Evolutionary conservation across 1,140 invertebrate species (phyloP), one percentile per base, ranked within the genome.

Genomic region (Aphaenogaster ashmeadi): DNA sequence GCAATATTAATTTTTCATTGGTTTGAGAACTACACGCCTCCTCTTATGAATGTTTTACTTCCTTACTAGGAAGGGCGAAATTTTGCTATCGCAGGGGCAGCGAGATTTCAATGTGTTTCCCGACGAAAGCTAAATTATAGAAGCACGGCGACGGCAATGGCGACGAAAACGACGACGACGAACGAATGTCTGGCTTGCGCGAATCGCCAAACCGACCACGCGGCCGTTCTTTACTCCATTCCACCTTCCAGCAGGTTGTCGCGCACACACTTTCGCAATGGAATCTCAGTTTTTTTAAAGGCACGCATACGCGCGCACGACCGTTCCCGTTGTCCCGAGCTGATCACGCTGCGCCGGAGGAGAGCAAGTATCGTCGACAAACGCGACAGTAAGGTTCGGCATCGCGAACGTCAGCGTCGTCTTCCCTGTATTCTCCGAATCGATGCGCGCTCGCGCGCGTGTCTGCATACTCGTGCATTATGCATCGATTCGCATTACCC

Each of bases 241-340:
- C 47, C 72, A 87, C 54, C 54, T 88, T 44, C 88, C 54, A 90
- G 89, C 89, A 90, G 86, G 89, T 90, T 89, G 89, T 78, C 66
- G 71, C 21, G 62, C 78, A 50, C 78, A 50, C 60, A 60, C 66
- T 56, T 83, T 64, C 41, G 54, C 69, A 50, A 56, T 58, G 60
- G 47, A 67, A 88, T 85, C 78, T 11, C 66, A 62, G 60, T 69
- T 79, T 56, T 86, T 87, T 86, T 56, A 86, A 64, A 84, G 72
- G 15, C 81, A 75, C 77, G 15, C 47, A 83, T 60, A 77, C 54
- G 69, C 62, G 44, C 50, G 56, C 67, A 50, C 41, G 54, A 64
- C 54, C 41, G 66, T 77, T 88, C 52, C 50, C 67, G 27, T 84
- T 84, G 69, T 47, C 13, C 33, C 41, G 41, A 75, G 36, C 3